A percentile compares a stretch with the other conserved stretches of the same genome.
Evolutionary conservation across 2,888 invertebrate genomes (phyloP).

Genomic region (Drosophila sordidapex): DNA sequence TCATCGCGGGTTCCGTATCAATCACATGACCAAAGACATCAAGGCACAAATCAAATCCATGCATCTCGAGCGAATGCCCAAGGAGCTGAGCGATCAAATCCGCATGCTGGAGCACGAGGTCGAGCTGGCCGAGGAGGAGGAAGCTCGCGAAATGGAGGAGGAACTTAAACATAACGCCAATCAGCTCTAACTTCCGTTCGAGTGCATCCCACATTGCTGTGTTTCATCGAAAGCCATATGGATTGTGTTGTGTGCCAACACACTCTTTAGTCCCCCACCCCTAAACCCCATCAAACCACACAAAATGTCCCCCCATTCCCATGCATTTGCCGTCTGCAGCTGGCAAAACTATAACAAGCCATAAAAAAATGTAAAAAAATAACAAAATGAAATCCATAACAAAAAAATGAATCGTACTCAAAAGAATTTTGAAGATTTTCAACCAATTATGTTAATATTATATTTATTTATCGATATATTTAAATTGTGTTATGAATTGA

Average conservation of each 20-base stretch:
- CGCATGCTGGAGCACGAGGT: slow-evolving; percentile 75
- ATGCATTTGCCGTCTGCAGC: slow-evolving; percentile 56
- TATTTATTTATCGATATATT: slow-evolving; percentile 71
- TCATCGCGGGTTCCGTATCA: slow-evolving; percentile 82
- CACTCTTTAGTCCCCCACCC: slow-evolving; percentile 19
- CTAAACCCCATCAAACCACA: slow-evolving; percentile 15
- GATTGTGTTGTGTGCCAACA: slow-evolving; percentile 28
- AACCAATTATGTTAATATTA: slow-evolving; percentile 55
- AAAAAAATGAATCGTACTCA: slow-evolving; percentile 30
- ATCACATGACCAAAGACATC: slow-evolving; percentile 78
- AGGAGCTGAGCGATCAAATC: slow-evolving; percentile 71
- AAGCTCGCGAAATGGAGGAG: slow-evolving; percentile 48
- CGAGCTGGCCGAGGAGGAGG: slow-evolving; percentile 72
- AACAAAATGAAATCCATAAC: slow-evolving; percentile 26
- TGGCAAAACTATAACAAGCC: slow-evolving; percentile 75
- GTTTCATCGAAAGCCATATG: slow-evolving; percentile 53
- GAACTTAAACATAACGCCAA: slow-evolving; percentile 7
- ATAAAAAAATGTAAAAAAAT: slow-evolving; percentile 52
- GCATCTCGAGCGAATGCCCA: slow-evolving; percentile 69
- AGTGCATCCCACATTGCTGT: slow-evolving; percentile 22
- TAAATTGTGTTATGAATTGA: slow-evolving; percentile 55
- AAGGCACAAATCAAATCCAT: slow-evolving; percentile 76
- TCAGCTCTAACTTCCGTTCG: slow-evolving; percentile 3
- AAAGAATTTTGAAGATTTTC: slow-evolving; percentile 31
- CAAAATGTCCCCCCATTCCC: slow-evolving; percentile 57